Evolutionary conservation across 2,797 vertebrate species (phyloP), one percentile per base, ranked within the genome.

Genomic region (Poeciliopsis infans): DNA sequence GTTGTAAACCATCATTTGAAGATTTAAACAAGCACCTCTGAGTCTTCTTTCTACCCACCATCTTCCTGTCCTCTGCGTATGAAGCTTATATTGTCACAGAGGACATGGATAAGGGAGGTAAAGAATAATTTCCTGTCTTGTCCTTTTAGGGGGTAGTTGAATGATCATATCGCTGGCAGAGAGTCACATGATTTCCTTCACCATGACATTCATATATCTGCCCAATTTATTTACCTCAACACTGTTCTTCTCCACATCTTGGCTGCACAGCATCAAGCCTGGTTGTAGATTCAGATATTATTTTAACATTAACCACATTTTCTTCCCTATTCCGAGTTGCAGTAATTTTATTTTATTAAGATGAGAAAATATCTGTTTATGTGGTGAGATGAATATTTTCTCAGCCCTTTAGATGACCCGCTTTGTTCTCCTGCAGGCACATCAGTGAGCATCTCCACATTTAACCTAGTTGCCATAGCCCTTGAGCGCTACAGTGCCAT

Each of bases 401-500:
- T 70, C 36, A 16, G 28, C 68, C 77, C 79, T 71, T 10, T 53
- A 82, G 2, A 75, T 39, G 39, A 79, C 75, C 23, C 66, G 2
- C 79, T 85, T 80, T 82, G 6, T 84, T 72, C 76, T 28, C 15
- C 53, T 49, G 28, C 95, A 99, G 98, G 97, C n/a, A 96, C 98
- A 86, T 98, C 98, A 0, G 98, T 99, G 46, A 98, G 98, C 49
- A 98, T 99, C 79, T 99, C 98, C 85, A 99, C 98, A 6, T 97
- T 99, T 84, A 98, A 97, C 92, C 95, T 99, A 73, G 97, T 99
- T 89, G 98, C 98, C 94, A 99, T 99, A 31, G 97, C 98, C 70
- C 96, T 98, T 18, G 98, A 99, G 90, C 96, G 98, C 57, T 97
- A 99, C 95, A 98, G 97, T 43, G 98, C 98, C 90, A 99, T 99